Conservation (phyloP, 1,140 invertebrate species). For the Bombus superbus region DNA sequence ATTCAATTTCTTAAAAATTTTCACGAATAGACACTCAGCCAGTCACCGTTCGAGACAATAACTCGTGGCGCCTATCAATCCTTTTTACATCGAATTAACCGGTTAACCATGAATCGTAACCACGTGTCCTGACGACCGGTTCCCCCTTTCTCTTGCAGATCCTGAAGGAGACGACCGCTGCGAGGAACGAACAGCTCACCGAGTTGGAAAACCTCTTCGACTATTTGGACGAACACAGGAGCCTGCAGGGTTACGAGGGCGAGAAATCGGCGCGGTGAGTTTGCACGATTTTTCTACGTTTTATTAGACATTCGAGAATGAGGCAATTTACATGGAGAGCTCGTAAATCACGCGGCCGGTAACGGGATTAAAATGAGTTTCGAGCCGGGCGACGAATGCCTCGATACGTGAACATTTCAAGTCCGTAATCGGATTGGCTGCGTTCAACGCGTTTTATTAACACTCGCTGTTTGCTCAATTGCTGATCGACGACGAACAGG, state of each 20-base stretch:
- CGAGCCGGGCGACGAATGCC: conserved; percentile 19
- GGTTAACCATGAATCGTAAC: neutral
- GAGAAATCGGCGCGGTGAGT: conserved; percentile 79
- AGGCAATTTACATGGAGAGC: conserved; percentile 23
- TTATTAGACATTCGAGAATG: conserved; percentile 9
- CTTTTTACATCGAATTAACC: neutral
- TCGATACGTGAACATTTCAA: conserved; percentile 14
- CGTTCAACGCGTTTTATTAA: conserved; percentile 34
- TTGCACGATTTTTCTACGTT: conserved; percentile 53
- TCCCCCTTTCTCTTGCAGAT: conserved; percentile 49
- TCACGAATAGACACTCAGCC: neutral
- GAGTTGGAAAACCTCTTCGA: conserved; percentile 86
- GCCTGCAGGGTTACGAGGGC: conserved; percentile 81
- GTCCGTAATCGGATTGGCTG: conserved; percentile 37
- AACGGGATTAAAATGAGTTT: conserved; percentile 42
- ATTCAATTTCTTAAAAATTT: neutral
- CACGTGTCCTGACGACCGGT: neutral
- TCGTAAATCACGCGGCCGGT: conserved; percentile 40
- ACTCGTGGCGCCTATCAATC: neutral
- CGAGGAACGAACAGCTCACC: conserved; percentile 84
- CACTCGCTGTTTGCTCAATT: conserved; percentile 28
- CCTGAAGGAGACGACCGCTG: conserved; percentile 80
- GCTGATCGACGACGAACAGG: conserved; percentile 7
- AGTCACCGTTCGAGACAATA: neutral
- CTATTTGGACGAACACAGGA: conserved; percentile 85